Percentiles rank a stretch among this genome's conserved stretches.
Evolutionary conservation across 2,888 invertebrate species (phyloP).

Genomic region (Agonum fuliginosum): DNA sequence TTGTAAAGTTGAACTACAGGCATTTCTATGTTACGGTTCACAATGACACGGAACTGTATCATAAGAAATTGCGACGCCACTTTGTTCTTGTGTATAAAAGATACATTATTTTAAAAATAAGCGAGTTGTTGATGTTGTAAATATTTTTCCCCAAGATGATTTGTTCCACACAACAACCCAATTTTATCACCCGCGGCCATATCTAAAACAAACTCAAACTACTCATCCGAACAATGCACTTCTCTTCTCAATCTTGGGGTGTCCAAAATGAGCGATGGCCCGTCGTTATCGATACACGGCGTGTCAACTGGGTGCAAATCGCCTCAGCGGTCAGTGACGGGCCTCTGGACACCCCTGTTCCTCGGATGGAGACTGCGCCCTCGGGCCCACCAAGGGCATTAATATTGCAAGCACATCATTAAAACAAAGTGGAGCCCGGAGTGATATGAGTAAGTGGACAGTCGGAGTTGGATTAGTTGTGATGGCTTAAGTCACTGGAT

Average conservation of each 20-base stretch:
- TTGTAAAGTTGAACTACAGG: no score
- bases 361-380: background rate
- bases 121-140: no score
- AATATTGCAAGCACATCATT: constrained; percentile 57
- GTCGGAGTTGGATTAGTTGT: background rate
- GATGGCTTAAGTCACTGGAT: no score
- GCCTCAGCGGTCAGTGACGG: constrained; percentile 28
- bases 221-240: background rate
- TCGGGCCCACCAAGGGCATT: constrained; percentile 34
- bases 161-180: no score
- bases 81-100: no score
- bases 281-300: constrained; percentile 57
- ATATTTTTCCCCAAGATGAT: no score
- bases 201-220: background rate
- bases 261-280: constrained; percentile 55
- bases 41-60: no score
- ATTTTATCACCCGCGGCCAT: background rate
- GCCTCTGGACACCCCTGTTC: background rate
- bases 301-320: constrained; percentile 60
- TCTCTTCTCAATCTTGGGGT: constrained; percentile 27
- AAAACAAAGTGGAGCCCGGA: constrained; percentile 54
- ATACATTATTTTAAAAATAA: no score
- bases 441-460: background rate
- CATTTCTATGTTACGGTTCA: no score
- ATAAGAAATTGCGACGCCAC: no score